Percentiles rank a stretch among this genome's conserved stretches.
These are phyloP conservation scores for Blera fallax DNA, from an alignment of 2,888 invertebrate genomes.

Conservation along the genomic window DNA sequence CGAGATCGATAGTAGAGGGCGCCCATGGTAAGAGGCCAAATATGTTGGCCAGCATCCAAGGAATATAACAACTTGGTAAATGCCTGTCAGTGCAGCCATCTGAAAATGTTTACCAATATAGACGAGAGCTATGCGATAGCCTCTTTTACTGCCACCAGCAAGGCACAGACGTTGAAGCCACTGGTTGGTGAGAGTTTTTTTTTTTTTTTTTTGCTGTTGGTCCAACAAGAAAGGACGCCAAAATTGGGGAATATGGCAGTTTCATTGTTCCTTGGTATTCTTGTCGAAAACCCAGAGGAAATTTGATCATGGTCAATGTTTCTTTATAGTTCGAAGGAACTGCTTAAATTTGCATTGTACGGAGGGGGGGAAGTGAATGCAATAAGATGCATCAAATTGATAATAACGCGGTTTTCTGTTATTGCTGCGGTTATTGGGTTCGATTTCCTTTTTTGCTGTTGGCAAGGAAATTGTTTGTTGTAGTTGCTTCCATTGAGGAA, in stretches of 20 bases:
- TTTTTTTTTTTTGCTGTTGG: not conserved
- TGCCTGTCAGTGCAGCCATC: slow-evolving; percentile 64
- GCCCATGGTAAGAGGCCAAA: slow-evolving; percentile 24
- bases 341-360: slow-evolving; percentile 62
- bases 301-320: slow-evolving; percentile 61
- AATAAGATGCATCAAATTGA: slow-evolving; percentile 66
- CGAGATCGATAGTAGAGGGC: slow-evolving; percentile 14
- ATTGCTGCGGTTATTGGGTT: slow-evolving; percentile 47
- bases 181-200: not conserved
- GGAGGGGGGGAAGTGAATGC: slow-evolving; percentile 47
- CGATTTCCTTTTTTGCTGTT: slow-evolving; percentile 45
- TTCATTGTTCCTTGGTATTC: slow-evolving; percentile 41
- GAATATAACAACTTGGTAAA: slow-evolving; percentile 42
- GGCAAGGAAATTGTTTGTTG: slow-evolving; percentile 25
- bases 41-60: slow-evolving; percentile 65
- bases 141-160: slow-evolving; percentile 11
- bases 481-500: not conserved
- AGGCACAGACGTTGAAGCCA: not conserved
- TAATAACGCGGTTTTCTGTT: slow-evolving; percentile 58
- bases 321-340: not conserved
- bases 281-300: slow-evolving; percentile 24
- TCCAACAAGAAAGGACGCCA: slow-evolving; percentile 21
- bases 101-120: slow-evolving; percentile 68
- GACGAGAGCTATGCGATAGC: slow-evolving; percentile 31
- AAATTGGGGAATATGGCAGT: slow-evolving; percentile 47